Conservation (phyloP, 2,888 invertebrate genomes). For the Coelopa pilipes region DNA sequence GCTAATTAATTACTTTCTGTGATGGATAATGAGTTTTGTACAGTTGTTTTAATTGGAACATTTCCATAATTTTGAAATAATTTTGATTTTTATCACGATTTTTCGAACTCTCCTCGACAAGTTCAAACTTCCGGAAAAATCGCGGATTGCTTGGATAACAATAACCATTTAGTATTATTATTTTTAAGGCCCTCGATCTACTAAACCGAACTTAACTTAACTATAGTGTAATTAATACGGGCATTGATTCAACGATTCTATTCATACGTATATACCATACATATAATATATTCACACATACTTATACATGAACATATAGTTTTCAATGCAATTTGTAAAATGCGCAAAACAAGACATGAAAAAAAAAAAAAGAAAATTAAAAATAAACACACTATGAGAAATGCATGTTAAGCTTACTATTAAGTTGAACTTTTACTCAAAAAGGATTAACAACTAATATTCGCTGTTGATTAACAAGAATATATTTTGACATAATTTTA, state of each 20-base stretch:
- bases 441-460: constrained; percentile 12
- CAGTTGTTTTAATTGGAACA: not conserved
- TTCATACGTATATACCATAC: constrained; percentile 5
- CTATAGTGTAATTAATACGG: constrained; percentile 11
- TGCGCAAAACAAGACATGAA: not conserved
- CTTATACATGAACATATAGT: not conserved
- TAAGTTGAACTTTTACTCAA: constrained; percentile 27
- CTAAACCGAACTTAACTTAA: not conserved
- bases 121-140: not conserved
- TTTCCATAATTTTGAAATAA: not conserved
- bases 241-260: not conserved
- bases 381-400: not conserved
- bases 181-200: not conserved
- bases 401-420: constrained; percentile 35
- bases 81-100: not conserved
- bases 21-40: not conserved
- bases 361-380: not conserved
- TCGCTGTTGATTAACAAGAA: constrained; percentile 4
- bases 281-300: not conserved
- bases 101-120: not conserved
- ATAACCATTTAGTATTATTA: not conserved
- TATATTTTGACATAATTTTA: constrained; percentile 9
- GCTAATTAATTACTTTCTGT: not conserved
- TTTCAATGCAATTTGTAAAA: constrained; percentile 11
- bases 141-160: not conserved